Evolutionary conservation across 2,113 vertebrate species (phyloP), one percentile per base, ranked within the genome.

Genomic region (Arenaria interpres): DNA sequence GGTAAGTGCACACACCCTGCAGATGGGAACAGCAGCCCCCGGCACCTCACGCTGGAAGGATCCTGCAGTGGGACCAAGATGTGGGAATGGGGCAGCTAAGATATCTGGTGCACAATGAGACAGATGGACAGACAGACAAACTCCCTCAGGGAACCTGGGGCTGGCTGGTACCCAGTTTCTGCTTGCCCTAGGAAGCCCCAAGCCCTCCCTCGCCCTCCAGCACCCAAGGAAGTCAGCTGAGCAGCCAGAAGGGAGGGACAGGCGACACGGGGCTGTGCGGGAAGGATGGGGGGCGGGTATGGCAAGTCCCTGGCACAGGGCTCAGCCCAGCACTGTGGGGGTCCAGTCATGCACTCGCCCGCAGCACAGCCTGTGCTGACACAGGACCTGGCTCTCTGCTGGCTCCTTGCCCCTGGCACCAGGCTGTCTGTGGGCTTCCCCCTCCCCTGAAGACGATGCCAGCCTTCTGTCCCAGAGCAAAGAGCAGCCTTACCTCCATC

Each of bases 401-500:
- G 80, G 73, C 81, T 91, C 35, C 73, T 46, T 51, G 85, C 80
- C 76, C 82, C 43, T 72, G 74, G 46, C 66, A 77, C 53, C 46
- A 60, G 50, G 33, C 68, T 88, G 85, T 33, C 66, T 60, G 28
- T 68, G 71, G 54, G 68, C 62, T 75, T 78, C 54, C 77, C 87
- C 63, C 78, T 87, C 59, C 92, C 89, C 81, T 63, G 63, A 62
- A 57, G 71, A 84, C 4, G 27, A 37, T 48, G 59, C 37, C 1
- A 3, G 27, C 46, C 77, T 85, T 82, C 76, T 0, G 0, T 53
- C 18, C 66, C 51, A 53, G 69, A 66, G 75, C 82, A 78, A 82
- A 71, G 67, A 78, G 67, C 43, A 92, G 78, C 95, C 98, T 98
- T 94, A 98, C 98, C 98, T 98, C 98, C 98, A 86, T 98, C 98